Evolutionary conservation across 2,113 vertebrate genomes (phyloP).

Genomic region (Anoplopoma fimbria): DNA sequence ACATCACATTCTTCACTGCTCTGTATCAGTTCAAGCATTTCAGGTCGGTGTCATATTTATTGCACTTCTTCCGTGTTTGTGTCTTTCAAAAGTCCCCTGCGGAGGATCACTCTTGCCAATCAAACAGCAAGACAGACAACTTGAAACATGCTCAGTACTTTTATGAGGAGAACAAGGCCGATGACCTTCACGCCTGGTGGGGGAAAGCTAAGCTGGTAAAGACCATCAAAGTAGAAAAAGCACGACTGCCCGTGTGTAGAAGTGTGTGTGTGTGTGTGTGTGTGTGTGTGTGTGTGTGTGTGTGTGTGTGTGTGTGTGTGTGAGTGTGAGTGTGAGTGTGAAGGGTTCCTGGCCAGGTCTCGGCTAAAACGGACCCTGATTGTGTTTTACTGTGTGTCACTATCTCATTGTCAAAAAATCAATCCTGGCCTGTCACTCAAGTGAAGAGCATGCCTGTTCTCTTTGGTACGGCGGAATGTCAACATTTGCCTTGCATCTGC

Average conservation of each 20-base stretch:
- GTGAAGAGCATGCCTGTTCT: constrained; percentile 5
- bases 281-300: constrained; percentile 24
- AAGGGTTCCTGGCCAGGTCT: constrained; percentile 12
- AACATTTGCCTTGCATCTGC: constrained; percentile 58
- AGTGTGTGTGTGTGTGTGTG: constrained; percentile 24
- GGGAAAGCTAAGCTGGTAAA: constrained; percentile 55
- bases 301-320: constrained; percentile 16
- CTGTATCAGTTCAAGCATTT: too few species aligned
- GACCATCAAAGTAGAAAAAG: constrained; percentile 58
- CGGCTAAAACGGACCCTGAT: constrained; percentile 39
- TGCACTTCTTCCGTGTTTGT: constrained; percentile 5
- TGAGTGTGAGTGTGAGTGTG: constrained; percentile 23
- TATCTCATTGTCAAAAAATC: constrained; percentile 64
- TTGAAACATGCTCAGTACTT: constrained; percentile 32
- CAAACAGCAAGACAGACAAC: constrained; percentile 44
- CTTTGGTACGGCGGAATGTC: constrained; percentile 41
- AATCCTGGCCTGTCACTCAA: constrained; percentile 64
- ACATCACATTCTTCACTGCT: too few species aligned
- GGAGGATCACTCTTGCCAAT: constrained; percentile 38
- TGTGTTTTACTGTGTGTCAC: constrained; percentile 33
- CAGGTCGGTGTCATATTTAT: background rate
- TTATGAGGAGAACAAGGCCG: constrained; percentile 48
- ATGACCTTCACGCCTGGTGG: constrained; percentile 63
- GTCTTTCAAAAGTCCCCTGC: constrained; percentile 29
- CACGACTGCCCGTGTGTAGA: background rate